Conservation (phyloP, 2,113 vertebrate genomes). For the Glaucidium brasilianum region DNA sequence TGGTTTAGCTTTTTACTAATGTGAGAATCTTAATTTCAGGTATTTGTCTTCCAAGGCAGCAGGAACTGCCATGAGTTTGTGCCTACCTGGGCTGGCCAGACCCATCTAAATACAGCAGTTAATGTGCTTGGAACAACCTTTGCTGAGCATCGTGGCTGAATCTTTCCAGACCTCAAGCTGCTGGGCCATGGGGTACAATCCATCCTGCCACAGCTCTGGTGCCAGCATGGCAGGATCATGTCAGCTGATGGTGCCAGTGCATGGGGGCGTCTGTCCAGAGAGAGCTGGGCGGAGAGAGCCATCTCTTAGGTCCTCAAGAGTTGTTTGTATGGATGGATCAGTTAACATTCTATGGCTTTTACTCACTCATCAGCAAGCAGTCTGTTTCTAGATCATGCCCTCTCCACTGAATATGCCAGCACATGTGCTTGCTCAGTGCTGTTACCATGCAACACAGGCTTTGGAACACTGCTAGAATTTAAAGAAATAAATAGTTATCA, state of each 20-base stretch:
- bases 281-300: not conserved
- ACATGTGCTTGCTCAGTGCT: not conserved
- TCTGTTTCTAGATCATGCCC: not conserved
- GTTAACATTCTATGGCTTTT: not conserved
- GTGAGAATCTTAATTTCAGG: not conserved
- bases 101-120: not conserved
- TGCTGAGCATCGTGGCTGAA: not conserved
- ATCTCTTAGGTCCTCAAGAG: not conserved
- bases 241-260: accelerated
- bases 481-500: not conserved
- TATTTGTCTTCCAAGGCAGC: not conserved
- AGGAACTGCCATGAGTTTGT: not conserved
- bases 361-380: not conserved
- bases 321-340: not conserved
- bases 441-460: not conserved
- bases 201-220: accelerated
- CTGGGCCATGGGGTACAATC: not conserved
- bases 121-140: not conserved
- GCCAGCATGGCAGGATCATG: too few relatives aligned
- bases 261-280: accelerated
- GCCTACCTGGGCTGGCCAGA: not conserved
- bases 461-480: not conserved
- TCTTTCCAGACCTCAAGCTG: not conserved
- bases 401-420: not conserved
- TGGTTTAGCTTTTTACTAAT: not conserved